Base-by-base conservation (phyloP, 2,113 vertebrate species). In the Clarias batrachus region DNA sequence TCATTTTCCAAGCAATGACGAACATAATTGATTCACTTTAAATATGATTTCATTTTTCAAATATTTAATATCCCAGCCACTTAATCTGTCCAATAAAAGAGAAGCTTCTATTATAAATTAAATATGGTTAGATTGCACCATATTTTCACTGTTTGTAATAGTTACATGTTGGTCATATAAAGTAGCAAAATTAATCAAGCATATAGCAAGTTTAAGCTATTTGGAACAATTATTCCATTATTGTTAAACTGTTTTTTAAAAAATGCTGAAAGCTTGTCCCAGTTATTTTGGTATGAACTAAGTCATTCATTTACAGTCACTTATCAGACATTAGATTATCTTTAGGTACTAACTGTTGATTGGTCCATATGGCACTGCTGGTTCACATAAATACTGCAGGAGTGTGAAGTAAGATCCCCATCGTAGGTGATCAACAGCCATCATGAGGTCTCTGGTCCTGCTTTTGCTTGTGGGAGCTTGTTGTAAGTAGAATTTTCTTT, bases 381-480 rank as follows among this genome's bases (percentile, higher is more conserved):
- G 76, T 66, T 63, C 10, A 5, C 17, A 87, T 87, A 87, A 81
- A 87, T 82, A 33, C 30, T 33, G 30, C 1, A 85, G 70, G 9
- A 30, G 23, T 52, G 56, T 37, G 10, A 71, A 23, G 33, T 25
- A 0, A 66, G 85, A 63, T 52, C 16, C 17, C 23, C 73, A 85
- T 76, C 30, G 2, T 66, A 84, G 17, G 59, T 70, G 41, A 48
- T 87, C 77, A 85, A 82, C 71, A 91, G 85, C 89, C 93, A 93
- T 82, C 90, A 94, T 95, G 93, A 93, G 82, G 90, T 94, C 91
- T 91, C 91, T 95, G 83, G 89, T 95, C 59, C 92, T 95, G 0
- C 37, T 94, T 92, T 92, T 95, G 92, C 93, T 94, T 88, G 89
- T 94, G n/a, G 92, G 93, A 90, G 93, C 92, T 82, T 92, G 91